A percentile compares a stretch with the other conserved stretches of the same genome.
These are phyloP conservation scores for Triops longicaudatus DNA, from an alignment of 1,140 invertebrate genomes.

Conservation along the genomic window DNA sequence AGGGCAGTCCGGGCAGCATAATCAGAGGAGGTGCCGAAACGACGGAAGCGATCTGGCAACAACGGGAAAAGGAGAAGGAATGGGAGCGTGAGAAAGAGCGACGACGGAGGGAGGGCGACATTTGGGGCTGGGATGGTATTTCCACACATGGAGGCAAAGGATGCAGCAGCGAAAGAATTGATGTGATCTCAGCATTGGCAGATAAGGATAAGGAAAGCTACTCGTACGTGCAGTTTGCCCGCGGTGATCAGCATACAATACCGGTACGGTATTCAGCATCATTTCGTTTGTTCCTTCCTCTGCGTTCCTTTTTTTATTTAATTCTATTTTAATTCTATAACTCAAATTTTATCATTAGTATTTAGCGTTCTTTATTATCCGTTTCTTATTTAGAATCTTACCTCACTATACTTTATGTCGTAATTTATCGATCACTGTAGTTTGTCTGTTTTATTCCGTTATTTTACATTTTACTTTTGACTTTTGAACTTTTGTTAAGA, in stretches of 20 bases:
- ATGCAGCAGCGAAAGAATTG: conserved; percentile 31
- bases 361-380: no score
- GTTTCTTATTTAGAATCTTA: no score
- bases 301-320: no score
- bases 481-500: no score
- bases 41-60: conserved; percentile 21
- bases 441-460: no score
- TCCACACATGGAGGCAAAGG: conserved; percentile 29
- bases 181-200: conserved; percentile 18
- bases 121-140: conserved; percentile 5
- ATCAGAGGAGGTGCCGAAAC: neutral
- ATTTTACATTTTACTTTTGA: no score
- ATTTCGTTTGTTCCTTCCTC: no score
- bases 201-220: conserved; percentile 49
- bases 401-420: no score
- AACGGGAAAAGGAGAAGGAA: conserved; percentile 32
- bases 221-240: conserved; percentile 75
- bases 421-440: no score
- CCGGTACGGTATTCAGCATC: neutral
- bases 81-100: conserved; percentile 35
- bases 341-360: no score
- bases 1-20: neutral
- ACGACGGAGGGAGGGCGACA: conserved; percentile 19
- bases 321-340: no score
- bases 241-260: conserved; percentile 35